phyloP scores from a whole-genome alignment of 2,797 vertebrate genomes.

The Cetoscarus ocellatus region DNA sequence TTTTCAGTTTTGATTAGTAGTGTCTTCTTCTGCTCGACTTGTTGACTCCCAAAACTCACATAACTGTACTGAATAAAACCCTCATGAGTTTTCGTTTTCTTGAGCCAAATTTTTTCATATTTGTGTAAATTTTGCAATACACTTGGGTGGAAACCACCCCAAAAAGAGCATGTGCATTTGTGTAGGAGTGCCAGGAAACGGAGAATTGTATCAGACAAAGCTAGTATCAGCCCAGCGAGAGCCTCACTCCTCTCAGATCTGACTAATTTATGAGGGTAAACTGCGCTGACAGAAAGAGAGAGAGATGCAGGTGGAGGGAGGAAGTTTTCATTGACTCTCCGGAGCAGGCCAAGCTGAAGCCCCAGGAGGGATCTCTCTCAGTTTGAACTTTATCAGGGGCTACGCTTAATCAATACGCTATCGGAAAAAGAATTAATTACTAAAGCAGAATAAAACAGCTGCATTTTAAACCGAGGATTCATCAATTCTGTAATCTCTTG shows the following conservation, averaged over 20 bases:
- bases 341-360: constrained; percentile 88
- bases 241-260: constrained; percentile 86
- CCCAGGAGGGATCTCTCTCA: constrained; percentile 93
- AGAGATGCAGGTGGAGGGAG: constrained; percentile 93
- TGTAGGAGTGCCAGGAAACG: constrained; percentile 84
- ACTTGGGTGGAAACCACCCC: too few relatives aligned
- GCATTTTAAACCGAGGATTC: constrained; percentile 99
- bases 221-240: constrained; percentile 89
- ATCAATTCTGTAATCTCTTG: constrained; percentile 99
- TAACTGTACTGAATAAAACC: too few relatives aligned
- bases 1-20: too few relatives aligned
- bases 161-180: constrained; percentile 50
- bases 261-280: constrained; percentile 99
- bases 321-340: constrained; percentile 98
- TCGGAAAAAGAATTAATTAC: constrained; percentile 99
- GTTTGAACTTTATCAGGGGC: constrained; percentile 99
- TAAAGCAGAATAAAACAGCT: constrained; percentile 99
- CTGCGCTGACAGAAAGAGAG: constrained; percentile 87
- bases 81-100: too few relatives aligned
- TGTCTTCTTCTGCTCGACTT: too few relatives aligned
- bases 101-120: too few relatives aligned
- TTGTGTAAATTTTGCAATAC: too few relatives aligned
- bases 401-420: constrained; percentile 99
- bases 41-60: too few relatives aligned
- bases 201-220: constrained; percentile 91